Evolutionary conservation across 1,140 invertebrate species (phyloP).

Genomic region (Coelopa frigida): DNA sequence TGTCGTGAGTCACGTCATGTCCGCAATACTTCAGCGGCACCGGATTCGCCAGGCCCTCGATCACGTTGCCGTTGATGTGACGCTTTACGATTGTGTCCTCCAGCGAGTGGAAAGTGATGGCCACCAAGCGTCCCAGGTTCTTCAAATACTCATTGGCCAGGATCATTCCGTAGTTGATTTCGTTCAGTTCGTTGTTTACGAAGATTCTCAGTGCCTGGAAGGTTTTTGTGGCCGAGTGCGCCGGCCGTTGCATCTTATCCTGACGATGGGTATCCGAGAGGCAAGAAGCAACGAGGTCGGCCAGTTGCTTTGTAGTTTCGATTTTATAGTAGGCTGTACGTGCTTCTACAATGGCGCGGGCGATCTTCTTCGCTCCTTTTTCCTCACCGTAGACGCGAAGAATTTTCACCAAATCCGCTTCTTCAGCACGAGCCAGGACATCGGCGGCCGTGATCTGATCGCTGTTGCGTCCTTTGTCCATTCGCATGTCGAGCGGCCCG

Average conservation of each 20-base stretch:
- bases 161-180: slow-evolving; percentile 83
- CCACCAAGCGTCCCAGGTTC: slow-evolving; percentile 66
- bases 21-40: slow-evolving; percentile 60
- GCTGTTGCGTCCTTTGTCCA: slow-evolving; percentile 71
- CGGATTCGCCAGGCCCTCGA: slow-evolving; percentile 58
- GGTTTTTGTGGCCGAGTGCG: slow-evolving; percentile 82
- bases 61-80: slow-evolving; percentile 71
- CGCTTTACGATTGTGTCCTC: slow-evolving; percentile 94
- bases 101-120: slow-evolving; percentile 85
- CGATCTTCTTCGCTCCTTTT: slow-evolving; percentile 77
- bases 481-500: slow-evolving; percentile 92
- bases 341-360: slow-evolving; percentile 80
- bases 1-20: slow-evolving; percentile 49
- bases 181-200: slow-evolving; percentile 95
- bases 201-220: slow-evolving; percentile 94
- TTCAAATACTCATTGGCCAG: slow-evolving; percentile 72
- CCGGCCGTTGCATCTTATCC: slow-evolving; percentile 67
- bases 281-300: slow-evolving; percentile 65
- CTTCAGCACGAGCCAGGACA: slow-evolving; percentile 70
- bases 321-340: slow-evolving; percentile 73
- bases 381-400: slow-evolving; percentile 90
- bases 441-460: slow-evolving; percentile 75
- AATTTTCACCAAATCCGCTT: slow-evolving; percentile 71
- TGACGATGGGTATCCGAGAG: slow-evolving; percentile 51
- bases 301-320: slow-evolving; percentile 75